Evolutionary conservation across 2,797 vertebrate species (phyloP), one percentile per base, ranked within the genome.

Genomic region (Spondyliosoma cantharus): DNA sequence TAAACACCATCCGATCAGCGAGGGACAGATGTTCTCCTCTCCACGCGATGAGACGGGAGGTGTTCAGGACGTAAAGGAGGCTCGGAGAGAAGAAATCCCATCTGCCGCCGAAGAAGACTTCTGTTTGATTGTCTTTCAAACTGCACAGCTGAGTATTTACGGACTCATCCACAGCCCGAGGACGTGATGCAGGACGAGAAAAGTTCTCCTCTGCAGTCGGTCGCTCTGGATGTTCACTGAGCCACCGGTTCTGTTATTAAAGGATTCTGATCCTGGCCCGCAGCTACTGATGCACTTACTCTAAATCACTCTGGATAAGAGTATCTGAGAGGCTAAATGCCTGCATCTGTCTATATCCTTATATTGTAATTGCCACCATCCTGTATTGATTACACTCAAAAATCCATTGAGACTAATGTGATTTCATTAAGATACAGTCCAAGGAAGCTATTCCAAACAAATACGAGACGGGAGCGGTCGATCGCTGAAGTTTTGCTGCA

Each of bases 371-470:
- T 90, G 89, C 88, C 78, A 87, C 85, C 83, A 87, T 89, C 78
- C 81, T 74, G 53, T 86, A 92, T 89, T 37, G 91, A 92, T 89
- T 81, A 70, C 17, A 4, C 86, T 84, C 82, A 88, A 59, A 85
- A 88, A 86, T 89, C 89, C 81, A 90, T 88, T 5, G 57, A 24
- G 81, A 63, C 87, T 91, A 88, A 91, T 92, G 89, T 78, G 91
- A 91, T 92, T 91, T 90, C 87, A 91, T 91, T 91, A 87, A 87
- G 91, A 90, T 90, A 85, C 86, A 85, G 67, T 85, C 83, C 15
- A 4, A 81, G 75, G 22, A 14, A 83, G 78, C 64, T 32, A 6
- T 71, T 69, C 60, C 75, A 85, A 81, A 91, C 82, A 85, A 85
- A 85, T 32, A 11, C 37, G 54, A 20, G 68, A 68, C 50, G 46